These are phyloP conservation scores for Scolanthus callimorphus DNA, from an alignment of 92 coral and sea anemone genomes.

Conservation along the genomic window DNA sequence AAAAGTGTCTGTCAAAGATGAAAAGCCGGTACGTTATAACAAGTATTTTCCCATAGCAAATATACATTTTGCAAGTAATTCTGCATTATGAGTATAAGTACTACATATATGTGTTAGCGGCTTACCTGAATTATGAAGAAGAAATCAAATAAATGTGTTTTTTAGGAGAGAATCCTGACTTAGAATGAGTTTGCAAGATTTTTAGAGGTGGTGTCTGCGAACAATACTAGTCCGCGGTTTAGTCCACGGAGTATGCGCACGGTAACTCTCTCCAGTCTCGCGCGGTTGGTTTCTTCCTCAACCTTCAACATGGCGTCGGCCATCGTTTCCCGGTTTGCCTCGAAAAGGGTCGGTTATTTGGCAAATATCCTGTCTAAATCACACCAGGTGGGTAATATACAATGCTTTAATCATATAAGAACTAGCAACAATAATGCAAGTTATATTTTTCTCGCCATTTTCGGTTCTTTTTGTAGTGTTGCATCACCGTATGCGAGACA, in stretches of 20 bases:
- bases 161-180: constrained; percentile 5
- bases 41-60: constrained; percentile 2
- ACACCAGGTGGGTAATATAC: constrained; percentile 83
- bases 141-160: too few species aligned
- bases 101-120: too few species aligned
- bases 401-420: too few species aligned
- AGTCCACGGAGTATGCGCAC: constrained; percentile 14
- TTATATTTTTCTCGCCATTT: not conserved
- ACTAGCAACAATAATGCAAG: not conserved
- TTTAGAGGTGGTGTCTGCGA: constrained; percentile 17
- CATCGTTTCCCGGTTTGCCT: constrained; percentile 63
- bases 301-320: constrained; percentile 87
- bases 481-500: constrained; percentile 15
- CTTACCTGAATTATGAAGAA: too few species aligned
- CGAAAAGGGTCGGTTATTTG: constrained; percentile 63
- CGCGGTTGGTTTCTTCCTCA: constrained; percentile 27
- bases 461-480: constrained; percentile 2
- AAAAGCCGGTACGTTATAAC: constrained; percentile 13
- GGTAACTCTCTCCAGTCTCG: constrained; percentile 26
- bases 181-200: constrained; percentile 88
- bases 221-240: constrained; percentile 28
- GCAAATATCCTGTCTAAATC: constrained; percentile 49
- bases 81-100: too few species aligned
- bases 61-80: too few species aligned
- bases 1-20: constrained; percentile 38